phyloP scores from a whole-genome alignment of 2,113 vertebrate genomes.

The Barbus barbus region DNA sequence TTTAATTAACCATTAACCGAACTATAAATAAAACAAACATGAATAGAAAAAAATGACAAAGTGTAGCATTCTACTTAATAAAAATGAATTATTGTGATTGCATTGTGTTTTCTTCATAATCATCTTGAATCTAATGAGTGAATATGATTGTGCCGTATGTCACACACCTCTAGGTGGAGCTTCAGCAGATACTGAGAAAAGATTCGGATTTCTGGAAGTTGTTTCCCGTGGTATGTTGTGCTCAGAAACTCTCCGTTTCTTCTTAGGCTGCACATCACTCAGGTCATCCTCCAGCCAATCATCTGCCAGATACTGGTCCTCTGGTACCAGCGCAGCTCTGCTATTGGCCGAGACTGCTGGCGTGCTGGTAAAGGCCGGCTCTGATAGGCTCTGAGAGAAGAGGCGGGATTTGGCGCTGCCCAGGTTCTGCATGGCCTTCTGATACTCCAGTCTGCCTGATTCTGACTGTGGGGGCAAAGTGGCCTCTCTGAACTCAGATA shows the following conservation, averaged over 20 bases:
- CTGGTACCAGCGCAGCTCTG: conserved; percentile 77
- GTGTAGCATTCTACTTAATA: no score
- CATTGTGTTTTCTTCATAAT: no score
- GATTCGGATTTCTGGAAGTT: conserved; percentile 49
- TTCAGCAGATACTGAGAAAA: conserved; percentile 35
- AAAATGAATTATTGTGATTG: no score
- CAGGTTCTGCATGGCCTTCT: conserved; percentile 70
- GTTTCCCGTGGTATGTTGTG: conserved; percentile 37
- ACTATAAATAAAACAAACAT: no score
- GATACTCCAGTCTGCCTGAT: conserved; percentile 67
- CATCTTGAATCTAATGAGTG: no score
- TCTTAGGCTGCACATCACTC: conserved; percentile 68
- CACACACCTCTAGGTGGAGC: conserved; percentile 48
- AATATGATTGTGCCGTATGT: no score
- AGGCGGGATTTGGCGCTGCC: conserved; percentile 76
- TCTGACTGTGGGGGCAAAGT: not conserved
- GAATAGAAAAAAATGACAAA: no score
- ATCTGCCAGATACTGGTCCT: conserved; percentile 76
- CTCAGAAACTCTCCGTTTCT: conserved; percentile 70
- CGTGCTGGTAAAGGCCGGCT: conserved; percentile 62
- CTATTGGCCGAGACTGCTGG: conserved; percentile 22
- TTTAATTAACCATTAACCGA: not conserved
- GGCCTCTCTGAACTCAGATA: conserved; percentile 37
- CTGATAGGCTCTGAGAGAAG: conserved; percentile 59
- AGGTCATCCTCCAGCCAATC: conserved; percentile 88